Conservation (phyloP, 2,888 invertebrate genomes). For the Gordius sp. region DNA sequence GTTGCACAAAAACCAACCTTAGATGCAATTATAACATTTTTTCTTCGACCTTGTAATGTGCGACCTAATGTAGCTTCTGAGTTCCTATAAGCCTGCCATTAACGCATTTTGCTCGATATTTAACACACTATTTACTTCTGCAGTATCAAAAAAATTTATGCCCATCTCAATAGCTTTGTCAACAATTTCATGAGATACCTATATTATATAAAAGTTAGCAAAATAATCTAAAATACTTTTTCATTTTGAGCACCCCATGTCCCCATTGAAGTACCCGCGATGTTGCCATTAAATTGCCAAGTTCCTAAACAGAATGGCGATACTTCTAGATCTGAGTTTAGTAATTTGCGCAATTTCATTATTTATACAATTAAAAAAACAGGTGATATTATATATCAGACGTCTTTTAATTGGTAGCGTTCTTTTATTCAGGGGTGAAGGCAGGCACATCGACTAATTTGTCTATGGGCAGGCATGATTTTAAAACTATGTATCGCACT, state of each 20-base stretch:
- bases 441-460: no score
- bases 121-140: slow-evolving; percentile 23
- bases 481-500: no score
- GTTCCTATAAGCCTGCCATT: slow-evolving; percentile 24
- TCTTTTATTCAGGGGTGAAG: no score
- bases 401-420: no score
- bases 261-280: slow-evolving; percentile 20
- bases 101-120: no score
- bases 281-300: slow-evolving; percentile 26
- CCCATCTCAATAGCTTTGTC: slow-evolving; percentile 27
- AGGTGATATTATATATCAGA: no score
- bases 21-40: slow-evolving; percentile 25
- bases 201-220: slow-evolving; percentile 19
- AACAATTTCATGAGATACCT: slow-evolving; percentile 26
- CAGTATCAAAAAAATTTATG: slow-evolving; percentile 28
- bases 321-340: slow-evolving; percentile 25
- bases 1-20: slow-evolving; percentile 25
- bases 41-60: slow-evolving; percentile 24
- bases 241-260: slow-evolving; percentile 25
- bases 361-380: no score
- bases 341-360: slow-evolving; percentile 19
- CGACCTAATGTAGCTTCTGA: slow-evolving; percentile 26
- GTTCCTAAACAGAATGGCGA: slow-evolving; percentile 26
- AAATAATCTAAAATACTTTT: slow-evolving; percentile 22
- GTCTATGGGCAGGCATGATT: no score